Base-by-base conservation (phyloP, 2,113 vertebrate genomes). In the Elephantulus edwardii region DNA sequence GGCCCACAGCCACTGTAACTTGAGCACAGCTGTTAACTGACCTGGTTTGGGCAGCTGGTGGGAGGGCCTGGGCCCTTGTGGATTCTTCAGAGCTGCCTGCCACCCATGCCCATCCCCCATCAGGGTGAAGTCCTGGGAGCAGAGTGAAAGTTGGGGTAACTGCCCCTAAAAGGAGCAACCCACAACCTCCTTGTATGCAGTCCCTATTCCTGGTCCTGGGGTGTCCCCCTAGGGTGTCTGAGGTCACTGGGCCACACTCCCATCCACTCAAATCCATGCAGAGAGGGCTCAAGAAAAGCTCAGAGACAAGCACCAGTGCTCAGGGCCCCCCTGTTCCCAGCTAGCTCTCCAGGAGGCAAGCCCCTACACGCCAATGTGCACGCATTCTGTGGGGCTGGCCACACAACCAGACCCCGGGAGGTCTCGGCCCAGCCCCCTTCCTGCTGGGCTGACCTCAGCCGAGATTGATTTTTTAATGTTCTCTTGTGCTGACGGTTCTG, bases 401-500 rank as follows among this genome's bases (percentile, higher is more conserved):
- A 71, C 24, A 19, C 0, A 35, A 75, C 28, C 35, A 56, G 80
- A 30, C 64, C 48, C 19, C 20, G n/a, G n/a, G n/a, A n/a, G n/a
- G n/a, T n/a, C 66, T 46, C 16, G 0, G 8, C 78, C 78, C 58
- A 20, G 33, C 20, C 56, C 68, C 33, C 20, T 68, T 24, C 1
- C 35, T 8, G 3, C 42, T 11, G 85, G n/a, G 85, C 72, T 75
- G 33, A 11, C 54, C 46, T 42, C n/a, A n/a, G n/a, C 46, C 28
- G 17, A 0, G 0, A 94, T 62, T 83, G 94, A 94, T 90, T 95
- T 88, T n/a, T 0, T 46, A 82, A 92, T 71, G 90, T 40, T 5
- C 30, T 87, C 68, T n/a, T 2, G 7, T 88, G 85, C 93, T 84
- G 86, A 94, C 90, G 84, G 0, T 46, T 58, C 90, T 50, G 56